Base-by-base conservation (phyloP, 2,113 vertebrate genomes). In the Xiphias gladius region DNA sequence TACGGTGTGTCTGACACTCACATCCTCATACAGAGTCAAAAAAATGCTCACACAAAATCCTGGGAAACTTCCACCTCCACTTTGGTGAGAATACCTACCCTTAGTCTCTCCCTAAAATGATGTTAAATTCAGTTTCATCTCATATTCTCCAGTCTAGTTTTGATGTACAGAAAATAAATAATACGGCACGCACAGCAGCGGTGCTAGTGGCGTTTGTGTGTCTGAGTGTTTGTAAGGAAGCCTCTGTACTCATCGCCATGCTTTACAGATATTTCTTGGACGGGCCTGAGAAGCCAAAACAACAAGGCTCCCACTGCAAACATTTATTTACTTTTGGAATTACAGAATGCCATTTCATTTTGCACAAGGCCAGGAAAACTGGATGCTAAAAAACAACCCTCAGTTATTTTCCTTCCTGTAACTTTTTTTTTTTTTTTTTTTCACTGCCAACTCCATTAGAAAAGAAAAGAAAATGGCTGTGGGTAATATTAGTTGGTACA, bases 91-190 rank as follows among this genome's bases (percentile, higher is more conserved):
- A 24, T 13, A 70, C 37, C 8, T 20, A 46, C 73, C 0, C 67
- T 77, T 30, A 46, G 46, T 59, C 67, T 69, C 39, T 43, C 55
- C 43, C 37, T 55, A 59, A 88, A 89, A 83, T 72, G 13, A 87
- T 85, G 79, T 84, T 89, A 81, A 84, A 90, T 86, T 87, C 87
- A 35, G 63, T 82, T 82, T 84, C 26, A 72, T 83, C 81, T 62
- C 30, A 72, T 52, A 65, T 79, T 83, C 79, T 83, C 67, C 59
- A 66, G 37, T 1, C 9, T 48, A 52, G 58, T 72, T 79, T 68
- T 86, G 70, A 82, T 71, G 68, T 59, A 24, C 7, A 59, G 32
- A 28, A 85, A 80, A 83, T 50, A 86, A 85, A 85, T 75, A 85
- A 80, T 62, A 54, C 24, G 5, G 26, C 59, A 20, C 11, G 30